phyloP scores from a whole-genome alignment of 2,113 vertebrate species.

The Tricholaema leucomelas region DNA sequence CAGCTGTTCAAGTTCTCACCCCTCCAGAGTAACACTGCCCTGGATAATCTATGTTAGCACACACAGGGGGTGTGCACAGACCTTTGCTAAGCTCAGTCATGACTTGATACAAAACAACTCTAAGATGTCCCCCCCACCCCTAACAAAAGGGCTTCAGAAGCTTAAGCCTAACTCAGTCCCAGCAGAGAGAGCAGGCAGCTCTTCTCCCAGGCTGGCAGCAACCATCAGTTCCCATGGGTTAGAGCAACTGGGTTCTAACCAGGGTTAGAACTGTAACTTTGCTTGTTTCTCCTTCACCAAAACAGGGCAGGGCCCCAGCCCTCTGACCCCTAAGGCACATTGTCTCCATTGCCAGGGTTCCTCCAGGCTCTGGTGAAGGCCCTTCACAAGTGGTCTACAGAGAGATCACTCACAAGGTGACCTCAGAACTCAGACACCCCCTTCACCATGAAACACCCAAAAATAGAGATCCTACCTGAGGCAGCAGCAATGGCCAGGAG shows the following conservation, averaged over 20 bases:
- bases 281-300: fast-evolving
- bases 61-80: fast-evolving
- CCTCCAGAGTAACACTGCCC: not conserved
- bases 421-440: fast-evolving
- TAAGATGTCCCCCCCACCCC: no score
- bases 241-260: fast-evolving
- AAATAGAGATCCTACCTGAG: not conserved
- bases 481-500: fast-evolving
- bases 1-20: not conserved
- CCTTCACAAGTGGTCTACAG: not conserved
- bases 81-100: not conserved
- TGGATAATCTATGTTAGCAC: fast-evolving
- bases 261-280: no score
- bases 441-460: fast-evolving
- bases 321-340: fast-evolving
- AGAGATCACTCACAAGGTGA: not conserved
- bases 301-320: no score
- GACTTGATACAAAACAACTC: no score
- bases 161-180: fast-evolving
- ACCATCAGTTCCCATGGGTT: fast-evolving
- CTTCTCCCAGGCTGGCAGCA: fast-evolving
- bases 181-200: fast-evolving
- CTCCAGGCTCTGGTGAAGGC: not conserved
- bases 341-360: no score
- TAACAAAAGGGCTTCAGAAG: not conserved